Percentiles rank a stretch among this genome's conserved stretches.
Evolutionary conservation across 2,797 vertebrate genomes (phyloP).

Genomic region (Morelia viridis): DNA sequence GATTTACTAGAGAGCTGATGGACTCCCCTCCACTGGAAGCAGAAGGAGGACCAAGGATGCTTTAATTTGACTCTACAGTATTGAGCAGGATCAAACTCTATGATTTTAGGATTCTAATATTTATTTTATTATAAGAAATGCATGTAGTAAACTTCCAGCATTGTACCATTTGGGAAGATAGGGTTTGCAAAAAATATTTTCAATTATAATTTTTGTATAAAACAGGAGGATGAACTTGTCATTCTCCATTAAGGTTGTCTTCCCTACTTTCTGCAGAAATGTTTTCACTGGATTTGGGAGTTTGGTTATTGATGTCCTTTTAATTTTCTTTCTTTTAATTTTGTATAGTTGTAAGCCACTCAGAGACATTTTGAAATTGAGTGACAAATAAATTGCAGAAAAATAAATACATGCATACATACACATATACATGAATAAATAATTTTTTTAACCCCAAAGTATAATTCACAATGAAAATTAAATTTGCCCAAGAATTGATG

Average conservation of each 20-base stretch:
- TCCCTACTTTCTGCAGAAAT: not conserved
- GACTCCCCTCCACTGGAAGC: not conserved
- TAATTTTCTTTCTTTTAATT: not conserved
- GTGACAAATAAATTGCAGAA: no score
- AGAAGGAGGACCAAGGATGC: not conserved
- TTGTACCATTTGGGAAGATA: not conserved
- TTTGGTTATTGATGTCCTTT: not conserved
- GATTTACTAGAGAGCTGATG: not conserved
- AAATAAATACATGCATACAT: no score
- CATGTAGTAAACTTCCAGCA: not conserved
- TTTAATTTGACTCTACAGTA: not conserved
- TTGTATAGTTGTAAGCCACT: not conserved
- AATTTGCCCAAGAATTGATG: not conserved
- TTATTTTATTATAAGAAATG: not conserved
- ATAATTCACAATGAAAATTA: not conserved
- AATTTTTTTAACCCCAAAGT: not conserved
- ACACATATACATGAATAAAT: not conserved
- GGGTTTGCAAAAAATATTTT: not conserved
- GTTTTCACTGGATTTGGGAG: not conserved
- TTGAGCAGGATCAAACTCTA: not conserved
- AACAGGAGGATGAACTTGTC: not conserved
- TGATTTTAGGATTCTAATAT: no score
- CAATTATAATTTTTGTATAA: not conserved
- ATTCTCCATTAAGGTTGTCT: not conserved
- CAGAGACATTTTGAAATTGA: no score